phyloP scores from a whole-genome alignment of 2,888 invertebrate genomes.

The Seladonia tumulorum region DNA sequence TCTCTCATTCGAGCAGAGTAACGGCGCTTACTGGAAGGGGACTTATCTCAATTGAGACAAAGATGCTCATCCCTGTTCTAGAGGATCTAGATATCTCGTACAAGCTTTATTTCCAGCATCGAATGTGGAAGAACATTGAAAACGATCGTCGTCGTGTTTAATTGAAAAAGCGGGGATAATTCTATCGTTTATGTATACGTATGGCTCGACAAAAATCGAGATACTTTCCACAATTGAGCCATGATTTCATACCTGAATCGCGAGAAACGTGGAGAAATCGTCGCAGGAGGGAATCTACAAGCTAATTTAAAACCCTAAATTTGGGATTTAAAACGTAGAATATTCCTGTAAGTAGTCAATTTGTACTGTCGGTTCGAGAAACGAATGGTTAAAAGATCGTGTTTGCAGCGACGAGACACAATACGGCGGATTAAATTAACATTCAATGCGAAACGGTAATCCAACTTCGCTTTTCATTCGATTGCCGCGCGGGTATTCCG shows the following conservation, averaged over 20 bases:
- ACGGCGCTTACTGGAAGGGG: too few relatives aligned
- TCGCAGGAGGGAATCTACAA: background rate
- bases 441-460: background rate
- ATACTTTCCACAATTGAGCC: conserved; percentile 36
- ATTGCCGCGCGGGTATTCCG: background rate
- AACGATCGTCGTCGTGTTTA: background rate
- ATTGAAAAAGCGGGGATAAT: conserved; percentile 19
- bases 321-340: background rate
- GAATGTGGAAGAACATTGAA: background rate
- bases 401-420: background rate
- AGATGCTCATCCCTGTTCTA: too few relatives aligned
- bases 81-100: background rate
- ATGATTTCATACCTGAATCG: conserved; percentile 44
- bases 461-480: background rate
- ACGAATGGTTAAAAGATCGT: background rate
- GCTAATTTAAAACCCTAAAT: background rate
- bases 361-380: background rate
- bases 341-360: background rate
- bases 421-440: background rate
- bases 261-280: conserved; percentile 18
- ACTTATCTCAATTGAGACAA: too few relatives aligned
- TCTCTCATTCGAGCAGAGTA: too few relatives aligned
- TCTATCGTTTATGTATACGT: background rate
- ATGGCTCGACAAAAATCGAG: conserved; percentile 32
- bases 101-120: background rate